Evolutionary conservation across 2,797 vertebrate species (phyloP).

Genomic region (Cetoscarus ocellatus): DNA sequence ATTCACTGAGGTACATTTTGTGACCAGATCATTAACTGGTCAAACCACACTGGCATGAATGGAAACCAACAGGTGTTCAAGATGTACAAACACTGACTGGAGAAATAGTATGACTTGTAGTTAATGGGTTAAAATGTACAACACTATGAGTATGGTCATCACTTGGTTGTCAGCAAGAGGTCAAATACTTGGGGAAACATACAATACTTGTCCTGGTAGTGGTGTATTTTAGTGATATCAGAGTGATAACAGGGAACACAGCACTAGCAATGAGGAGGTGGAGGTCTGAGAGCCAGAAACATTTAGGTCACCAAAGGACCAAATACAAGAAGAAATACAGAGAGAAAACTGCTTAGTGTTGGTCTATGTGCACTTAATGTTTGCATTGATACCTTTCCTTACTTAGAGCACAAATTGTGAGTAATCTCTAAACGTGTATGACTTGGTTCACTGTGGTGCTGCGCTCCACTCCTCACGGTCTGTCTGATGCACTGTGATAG

Average conservation of each 20-base stretch:
- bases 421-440: slow-evolving; percentile 65
- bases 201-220: slow-evolving; percentile 65
- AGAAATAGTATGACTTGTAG: neutral
- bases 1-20: no score
- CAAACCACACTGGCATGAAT: neutral
- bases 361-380: slow-evolving; percentile 53
- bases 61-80: slow-evolving; percentile 19
- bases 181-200: slow-evolving; percentile 57
- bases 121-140: slow-evolving; percentile 40
- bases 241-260: slow-evolving; percentile 47
- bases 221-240: slow-evolving; percentile 51
- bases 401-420: slow-evolving; percentile 60
- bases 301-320: slow-evolving; percentile 28
- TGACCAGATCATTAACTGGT: neutral
- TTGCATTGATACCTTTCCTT: slow-evolving; percentile 57
- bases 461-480: slow-evolving; percentile 54
- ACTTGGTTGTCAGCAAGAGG: slow-evolving; percentile 43
- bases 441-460: slow-evolving; percentile 68
- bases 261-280: slow-evolving; percentile 35
- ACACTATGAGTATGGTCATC: slow-evolving; percentile 23
- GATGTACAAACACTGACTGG: neutral
- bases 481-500: slow-evolving; percentile 80
- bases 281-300: slow-evolving; percentile 34
- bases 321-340: slow-evolving; percentile 33
- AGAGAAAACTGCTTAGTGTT: slow-evolving; percentile 63